A percentile compares a stretch with the other conserved stretches of the same genome.
Evolutionary conservation across 1,140 invertebrate genomes (phyloP).

Genomic region (Epicauta chinensis): DNA sequence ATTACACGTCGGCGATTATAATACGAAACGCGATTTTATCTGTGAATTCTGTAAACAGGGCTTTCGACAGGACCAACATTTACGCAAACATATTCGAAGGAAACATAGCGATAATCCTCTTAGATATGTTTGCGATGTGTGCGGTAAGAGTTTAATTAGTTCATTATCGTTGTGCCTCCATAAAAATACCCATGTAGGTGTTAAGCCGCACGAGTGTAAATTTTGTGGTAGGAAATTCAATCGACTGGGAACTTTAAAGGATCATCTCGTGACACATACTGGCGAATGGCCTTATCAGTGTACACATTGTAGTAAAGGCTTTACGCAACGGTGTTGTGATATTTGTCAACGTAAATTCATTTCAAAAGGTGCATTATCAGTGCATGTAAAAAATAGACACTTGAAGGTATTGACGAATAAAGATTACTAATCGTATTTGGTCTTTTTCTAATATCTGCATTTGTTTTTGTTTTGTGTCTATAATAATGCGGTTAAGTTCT

Average conservation of each 20-base stretch:
- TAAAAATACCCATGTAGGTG: slow-evolving; percentile 30
- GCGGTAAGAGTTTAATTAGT: slow-evolving; percentile 32
- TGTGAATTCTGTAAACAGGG: no score
- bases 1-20: no score
- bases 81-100: slow-evolving; percentile 26
- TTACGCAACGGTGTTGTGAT: slow-evolving; percentile 47
- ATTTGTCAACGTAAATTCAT: slow-evolving; percentile 67
- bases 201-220: slow-evolving; percentile 36
- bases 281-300: slow-evolving; percentile 71
- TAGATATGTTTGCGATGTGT: slow-evolving; percentile 29
- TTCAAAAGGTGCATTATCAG: slow-evolving; percentile 23
- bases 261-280: slow-evolving; percentile 72
- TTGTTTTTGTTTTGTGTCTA: no score
- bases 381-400: slow-evolving; percentile 28
- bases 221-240: slow-evolving; percentile 30
- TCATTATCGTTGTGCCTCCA: slow-evolving; percentile 30
- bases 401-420: no score
- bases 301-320: slow-evolving; percentile 57
- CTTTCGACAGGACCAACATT: slow-evolving; percentile 28
- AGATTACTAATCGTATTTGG: no score
- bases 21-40: no score
- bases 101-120: slow-evolving; percentile 19
- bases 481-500: no score
- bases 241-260: slow-evolving; percentile 44
- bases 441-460: no score